Base-by-base conservation (phyloP, 2,113 vertebrate species). In the Pseudorhombus dupliciocellatus region DNA sequence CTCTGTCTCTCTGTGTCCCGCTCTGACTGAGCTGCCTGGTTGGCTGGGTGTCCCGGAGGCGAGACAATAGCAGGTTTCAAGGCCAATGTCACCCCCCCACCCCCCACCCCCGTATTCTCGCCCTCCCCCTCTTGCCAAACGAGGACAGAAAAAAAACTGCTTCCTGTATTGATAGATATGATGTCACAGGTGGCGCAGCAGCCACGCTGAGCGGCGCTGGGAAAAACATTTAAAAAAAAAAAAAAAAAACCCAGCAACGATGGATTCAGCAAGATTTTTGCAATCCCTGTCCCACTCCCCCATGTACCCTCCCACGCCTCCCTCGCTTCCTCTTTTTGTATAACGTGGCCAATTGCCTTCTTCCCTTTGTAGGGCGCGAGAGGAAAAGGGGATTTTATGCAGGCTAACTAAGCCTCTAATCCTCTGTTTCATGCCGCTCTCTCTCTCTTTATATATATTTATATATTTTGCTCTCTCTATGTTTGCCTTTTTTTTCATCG, bases 51-150 rank as follows among this genome's bases (percentile, higher is more conserved):
- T 94, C 90, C 92, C 92, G 88, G 80, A 93, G 91, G 90, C 90
- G 87, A 91, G 87, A 93, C 91, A 93, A 93, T 92, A 91, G 90
- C 86, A 86, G 91, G 88, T 90, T 93, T 92, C 88, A 91, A 93
- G 90, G 93, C 92, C 92, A 92, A 89, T 91, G 92, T 92, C 92
- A 92, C 88, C 1, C 14, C 1, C 44, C 34, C 67, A 8, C 22
- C 50, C 50, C 30, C 30, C 0, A 50, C 46, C 67, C 12, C n/a
- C n/a, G n/a, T n/a, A 28, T 58, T 37, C 30, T 12, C 1, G 21
- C 54, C 30, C 53, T 59, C 67, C 55, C 34, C 51, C 52, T 44
- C 6, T 67, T 55, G 34, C 60, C 34, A 85, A 83, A 77, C 24
- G 69, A 37, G 51, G 25, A 61, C 42, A 66, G 21, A 54, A 25